Evolutionary conservation across 1,140 invertebrate species (phyloP).

Genomic region (Episyrphus balteatus): DNA sequence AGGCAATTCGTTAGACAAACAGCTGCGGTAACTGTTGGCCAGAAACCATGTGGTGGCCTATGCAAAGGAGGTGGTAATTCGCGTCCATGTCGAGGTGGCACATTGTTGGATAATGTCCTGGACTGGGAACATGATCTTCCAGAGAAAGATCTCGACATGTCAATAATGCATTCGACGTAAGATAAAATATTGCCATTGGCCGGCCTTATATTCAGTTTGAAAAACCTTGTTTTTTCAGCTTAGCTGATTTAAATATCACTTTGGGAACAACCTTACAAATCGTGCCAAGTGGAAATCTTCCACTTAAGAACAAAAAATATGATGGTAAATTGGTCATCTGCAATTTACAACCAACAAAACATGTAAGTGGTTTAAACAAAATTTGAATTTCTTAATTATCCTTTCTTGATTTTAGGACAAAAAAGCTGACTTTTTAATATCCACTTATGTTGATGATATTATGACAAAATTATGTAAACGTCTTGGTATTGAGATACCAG

Average conservation of each 20-base stretch:
- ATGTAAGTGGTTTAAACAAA: slow-evolving; percentile 48
- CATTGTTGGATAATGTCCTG: slow-evolving; percentile 81
- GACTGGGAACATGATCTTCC: slow-evolving; percentile 97
- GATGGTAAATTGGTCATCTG: slow-evolving; percentile 85
- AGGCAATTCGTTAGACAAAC: slow-evolving; percentile 73
- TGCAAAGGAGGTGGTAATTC: slow-evolving; percentile 56
- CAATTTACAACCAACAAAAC: slow-evolving; percentile 94
- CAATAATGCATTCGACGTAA: slow-evolving; percentile 80
- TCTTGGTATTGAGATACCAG: slow-evolving; percentile 56
- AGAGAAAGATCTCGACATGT: slow-evolving; percentile 74
- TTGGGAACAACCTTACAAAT: slow-evolving; percentile 96
- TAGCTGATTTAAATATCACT: slow-evolving; percentile 85
- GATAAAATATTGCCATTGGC: background rate
- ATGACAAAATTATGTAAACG: slow-evolving; percentile 64
- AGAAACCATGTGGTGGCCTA: slow-evolving; percentile 69
- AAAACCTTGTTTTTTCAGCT: slow-evolving; percentile 41
- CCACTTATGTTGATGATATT: slow-evolving; percentile 81
- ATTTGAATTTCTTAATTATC: background rate
- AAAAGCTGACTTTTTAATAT: slow-evolving; percentile 80
- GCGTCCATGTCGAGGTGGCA: slow-evolving; percentile 69
- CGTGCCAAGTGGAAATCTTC: slow-evolving; percentile 90
- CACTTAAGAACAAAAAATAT: slow-evolving; percentile 77
- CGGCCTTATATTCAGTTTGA: slow-evolving; percentile 1
- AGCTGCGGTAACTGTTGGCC: slow-evolving; percentile 80
- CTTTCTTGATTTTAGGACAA: slow-evolving; percentile 64